phyloP scores from a whole-genome alignment of 2,888 invertebrate species.

The Rhagophthalmus giganteus region DNA sequence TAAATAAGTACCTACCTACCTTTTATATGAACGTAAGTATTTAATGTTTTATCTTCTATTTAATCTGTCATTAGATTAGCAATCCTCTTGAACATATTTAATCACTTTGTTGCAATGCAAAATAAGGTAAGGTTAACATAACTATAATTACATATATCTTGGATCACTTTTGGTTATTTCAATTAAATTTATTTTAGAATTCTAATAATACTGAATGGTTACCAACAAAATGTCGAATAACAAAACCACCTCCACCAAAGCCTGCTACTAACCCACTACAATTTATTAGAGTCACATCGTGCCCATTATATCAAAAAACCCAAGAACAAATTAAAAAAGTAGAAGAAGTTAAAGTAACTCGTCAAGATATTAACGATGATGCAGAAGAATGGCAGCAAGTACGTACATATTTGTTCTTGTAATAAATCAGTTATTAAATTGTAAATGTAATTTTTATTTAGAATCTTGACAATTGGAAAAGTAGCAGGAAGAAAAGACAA shows the following conservation, averaged over 20 bases:
- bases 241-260: conserved; percentile 76
- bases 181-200: conserved; percentile 44
- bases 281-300: conserved; percentile 88
- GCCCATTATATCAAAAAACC: conserved; percentile 80
- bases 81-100: too few relatives aligned
- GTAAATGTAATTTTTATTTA: conserved; percentile 52
- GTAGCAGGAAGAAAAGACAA: conserved; percentile 87
- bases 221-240: conserved; percentile 60
- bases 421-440: conserved; percentile 7
- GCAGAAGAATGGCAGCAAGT: conserved; percentile 93
- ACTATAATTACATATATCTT: too few relatives aligned
- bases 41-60: too few relatives aligned
- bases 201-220: conserved; percentile 54
- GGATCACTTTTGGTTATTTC: too few relatives aligned
- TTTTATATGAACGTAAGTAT: too few relatives aligned
- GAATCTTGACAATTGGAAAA: conserved; percentile 95
- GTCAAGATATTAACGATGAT: conserved; percentile 78
- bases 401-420: conserved; percentile 52
- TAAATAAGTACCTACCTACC: too few relatives aligned
- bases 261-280: conserved; percentile 86
- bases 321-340: conserved; percentile 83
- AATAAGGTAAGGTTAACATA: too few relatives aligned
- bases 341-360: conserved; percentile 81
- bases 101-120: too few relatives aligned
- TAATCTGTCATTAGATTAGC: too few relatives aligned